Evolutionary conservation across 1,140 invertebrate genomes (phyloP).

Genomic region (Drosophila guanche): DNA sequence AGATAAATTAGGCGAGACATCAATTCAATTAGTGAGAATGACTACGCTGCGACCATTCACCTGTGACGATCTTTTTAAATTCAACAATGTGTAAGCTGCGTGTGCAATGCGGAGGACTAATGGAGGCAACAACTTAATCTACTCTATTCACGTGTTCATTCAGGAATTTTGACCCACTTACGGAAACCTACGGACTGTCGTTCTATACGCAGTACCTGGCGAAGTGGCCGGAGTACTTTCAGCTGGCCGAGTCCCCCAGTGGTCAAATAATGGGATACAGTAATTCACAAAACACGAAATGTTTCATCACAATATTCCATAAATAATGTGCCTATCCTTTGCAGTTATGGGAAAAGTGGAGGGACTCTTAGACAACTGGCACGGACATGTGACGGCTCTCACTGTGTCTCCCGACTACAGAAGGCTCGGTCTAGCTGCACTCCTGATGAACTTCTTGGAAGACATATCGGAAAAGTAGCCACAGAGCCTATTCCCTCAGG

Average conservation of each 20-base stretch:
- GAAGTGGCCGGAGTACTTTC: constrained; percentile 99
- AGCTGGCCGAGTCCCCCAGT: constrained; percentile 96
- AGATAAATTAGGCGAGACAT: background rate
- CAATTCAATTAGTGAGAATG: constrained; percentile 85
- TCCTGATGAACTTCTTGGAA: constrained; percentile 97
- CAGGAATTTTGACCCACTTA: constrained; percentile 97
- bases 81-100: constrained; percentile 95
- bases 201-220: constrained; percentile 99
- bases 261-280: constrained; percentile 99
- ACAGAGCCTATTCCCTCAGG: too few relatives aligned
- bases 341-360: constrained; percentile 99
- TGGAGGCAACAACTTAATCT: background rate
- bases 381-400: constrained; percentile 99
- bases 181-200: constrained; percentile 98
- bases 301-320: background rate
- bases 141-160: constrained; percentile 63
- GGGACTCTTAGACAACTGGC: constrained; percentile 97
- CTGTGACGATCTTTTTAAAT: constrained; percentile 97
- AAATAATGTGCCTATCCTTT: background rate
- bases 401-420: constrained; percentile 98
- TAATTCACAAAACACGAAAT: constrained; percentile 85
- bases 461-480: constrained; percentile 96
- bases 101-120: too few relatives aligned
- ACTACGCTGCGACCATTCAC: constrained; percentile 96
- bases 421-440: constrained; percentile 94